These are phyloP conservation scores for crab-eating macaque (Macaca fascicularis) DNA, from an alignment of 2,113 vertebrate genomes.

Conservation along the genomic window DNA sequence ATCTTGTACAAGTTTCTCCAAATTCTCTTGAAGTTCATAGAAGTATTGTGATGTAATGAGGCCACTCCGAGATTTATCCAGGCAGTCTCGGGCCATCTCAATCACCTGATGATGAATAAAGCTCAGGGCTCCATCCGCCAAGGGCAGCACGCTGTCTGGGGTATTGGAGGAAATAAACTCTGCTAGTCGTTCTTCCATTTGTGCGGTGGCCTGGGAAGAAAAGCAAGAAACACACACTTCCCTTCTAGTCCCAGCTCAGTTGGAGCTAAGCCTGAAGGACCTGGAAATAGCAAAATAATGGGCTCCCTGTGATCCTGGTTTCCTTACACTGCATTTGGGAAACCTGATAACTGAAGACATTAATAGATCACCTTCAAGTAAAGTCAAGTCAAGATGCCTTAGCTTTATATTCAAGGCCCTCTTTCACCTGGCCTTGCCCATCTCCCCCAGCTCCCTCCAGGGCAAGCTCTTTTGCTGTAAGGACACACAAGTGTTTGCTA, in stretches of 20 bases:
- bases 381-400: neutral
- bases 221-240: slow-evolving; percentile 44
- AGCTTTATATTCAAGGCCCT: neutral
- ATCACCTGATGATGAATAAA: slow-evolving; percentile 99
- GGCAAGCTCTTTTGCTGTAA: neutral
- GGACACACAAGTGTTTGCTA: neutral
- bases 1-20: slow-evolving; percentile 97
- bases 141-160: slow-evolving; percentile 91
- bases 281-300: neutral
- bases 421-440: neutral
- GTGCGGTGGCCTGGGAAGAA: slow-evolving; percentile 91
- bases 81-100: slow-evolving; percentile 96
- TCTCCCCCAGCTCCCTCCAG: neutral
- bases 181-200: slow-evolving; percentile 96
- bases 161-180: slow-evolving; percentile 92
- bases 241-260: neutral
- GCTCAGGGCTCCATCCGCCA: slow-evolving; percentile 96
- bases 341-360: neutral
- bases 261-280: neutral
- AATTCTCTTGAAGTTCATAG: slow-evolving; percentile 98
- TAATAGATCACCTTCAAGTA: neutral
- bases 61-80: slow-evolving; percentile 94
- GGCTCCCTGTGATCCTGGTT: neutral
- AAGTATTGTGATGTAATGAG: slow-evolving; percentile 98
- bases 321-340: neutral